These are phyloP conservation scores for Chrysopilus asiliformis DNA, from an alignment of 2,888 invertebrate species.

Conservation along the genomic window DNA sequence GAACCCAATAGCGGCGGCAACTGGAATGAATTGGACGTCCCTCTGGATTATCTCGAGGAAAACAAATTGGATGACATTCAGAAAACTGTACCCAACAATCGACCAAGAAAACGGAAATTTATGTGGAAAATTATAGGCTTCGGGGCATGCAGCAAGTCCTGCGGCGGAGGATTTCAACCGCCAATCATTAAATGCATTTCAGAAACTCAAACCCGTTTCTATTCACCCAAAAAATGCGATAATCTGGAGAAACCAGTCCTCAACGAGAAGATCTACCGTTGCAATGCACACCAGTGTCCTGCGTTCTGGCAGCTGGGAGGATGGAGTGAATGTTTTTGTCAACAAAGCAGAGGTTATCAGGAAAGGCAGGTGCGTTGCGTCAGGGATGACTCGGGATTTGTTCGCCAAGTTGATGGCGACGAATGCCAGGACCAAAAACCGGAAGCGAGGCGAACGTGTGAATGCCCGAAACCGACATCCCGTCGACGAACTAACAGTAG, in stretches of 20 bases:
- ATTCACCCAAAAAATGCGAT: conserved; percentile 52
- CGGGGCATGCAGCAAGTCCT: conserved; percentile 64
- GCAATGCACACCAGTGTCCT: conserved; percentile 64
- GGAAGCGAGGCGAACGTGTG: conserved; percentile 34
- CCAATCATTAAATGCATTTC: conserved; percentile 44
- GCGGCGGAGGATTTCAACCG: conserved; percentile 45
- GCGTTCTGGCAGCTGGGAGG: conserved; percentile 63
- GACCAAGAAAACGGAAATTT: conserved; percentile 39
- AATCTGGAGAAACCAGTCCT: conserved; percentile 44
- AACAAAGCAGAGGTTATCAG: conserved; percentile 44
- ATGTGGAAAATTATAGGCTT: conserved; percentile 65
- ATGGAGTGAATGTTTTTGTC: conserved; percentile 73
- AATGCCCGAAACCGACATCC: conserved; percentile 24
- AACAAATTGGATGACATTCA: conserved; percentile 15
- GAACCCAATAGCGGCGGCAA: conserved; percentile 1
- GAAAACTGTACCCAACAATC: conserved; percentile 22
- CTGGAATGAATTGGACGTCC: conserved; percentile 27
- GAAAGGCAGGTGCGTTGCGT: conserved; percentile 58
- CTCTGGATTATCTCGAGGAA: conserved; percentile 24
- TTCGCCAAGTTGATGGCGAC: conserved; percentile 42
- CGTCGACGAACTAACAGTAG: too few species aligned
- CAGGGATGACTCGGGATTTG: conserved; percentile 27
- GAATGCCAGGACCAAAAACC: conserved; percentile 44
- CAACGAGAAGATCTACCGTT: conserved; percentile 46
- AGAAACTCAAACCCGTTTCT: conserved; percentile 47